Evolutionary conservation across 2,113 vertebrate species (phyloP), one percentile per base, ranked within the genome.

Genomic region (Eleginops maclovinus): DNA sequence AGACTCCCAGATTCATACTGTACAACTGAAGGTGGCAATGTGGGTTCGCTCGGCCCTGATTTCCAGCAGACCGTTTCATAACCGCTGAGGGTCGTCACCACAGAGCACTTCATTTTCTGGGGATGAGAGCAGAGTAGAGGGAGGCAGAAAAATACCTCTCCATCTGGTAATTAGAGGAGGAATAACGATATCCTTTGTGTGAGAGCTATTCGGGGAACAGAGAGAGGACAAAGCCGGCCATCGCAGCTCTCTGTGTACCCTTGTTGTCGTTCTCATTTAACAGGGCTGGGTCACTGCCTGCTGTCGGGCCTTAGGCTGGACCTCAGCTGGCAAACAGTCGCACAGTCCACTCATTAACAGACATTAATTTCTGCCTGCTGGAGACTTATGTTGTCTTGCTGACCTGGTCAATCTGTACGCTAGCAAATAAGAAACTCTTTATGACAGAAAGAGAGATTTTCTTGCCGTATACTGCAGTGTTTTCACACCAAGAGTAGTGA

Each of bases 111-210:
- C 87, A 92, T 92, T 91, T 31, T 91, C 79, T 75, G 72, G 83
- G 74, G 72, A 72, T 65, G 82, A 80, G 84, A 62, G 79, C 81
- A 47, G 68, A 83, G 64, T 83, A 76, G 86, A 12, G 75, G 41
- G 66, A 71, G 55, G 87, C 82, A 90, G 83, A 91, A 89, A 82
- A 87, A 84, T 83, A 81, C 80, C 83, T 69, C 84, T 86, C 79
- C 83, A 75, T 89, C 85, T 88, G 79, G 85, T 91, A 88, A 93
- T 94, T 93, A 93, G 88, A 92, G 88, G 78, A 67, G 75, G 78
- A 91, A 92, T 90, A 94, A 93, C 90, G 83, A 79, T 83, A 77
- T 90, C 75, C 93, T 93, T 94, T 95, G 93, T 94, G 78, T 49
- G 6, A 16, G 68, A 85, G 90, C 84, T 94, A 93, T 94, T 94